Percentiles rank a stretch among this genome's conserved stretches.
Conservation (phyloP, 2,888 invertebrate genomes). For the Catocala fraxini region DNA sequence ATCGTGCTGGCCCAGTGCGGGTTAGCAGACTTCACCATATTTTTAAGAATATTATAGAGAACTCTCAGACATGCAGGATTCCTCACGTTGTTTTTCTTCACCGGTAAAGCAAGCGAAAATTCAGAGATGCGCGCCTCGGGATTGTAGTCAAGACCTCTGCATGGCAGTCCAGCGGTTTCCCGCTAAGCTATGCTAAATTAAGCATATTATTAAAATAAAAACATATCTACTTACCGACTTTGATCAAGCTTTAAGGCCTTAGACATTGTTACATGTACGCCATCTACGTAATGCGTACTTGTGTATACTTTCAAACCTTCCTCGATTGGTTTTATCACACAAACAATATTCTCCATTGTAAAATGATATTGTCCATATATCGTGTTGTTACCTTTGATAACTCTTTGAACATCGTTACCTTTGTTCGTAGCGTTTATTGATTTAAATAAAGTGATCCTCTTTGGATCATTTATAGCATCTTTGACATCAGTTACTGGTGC, state of each 20-base stretch:
- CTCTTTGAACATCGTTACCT: conserved; percentile 62
- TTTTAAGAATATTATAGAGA: too few species aligned
- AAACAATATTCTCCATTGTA: conserved; percentile 90
- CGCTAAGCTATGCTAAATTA: too few species aligned
- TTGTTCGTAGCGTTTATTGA: conserved; percentile 45
- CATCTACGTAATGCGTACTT: conserved; percentile 88
- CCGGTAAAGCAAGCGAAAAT: too few species aligned
- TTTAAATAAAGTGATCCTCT: conserved; percentile 41
- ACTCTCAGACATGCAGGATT: too few species aligned
- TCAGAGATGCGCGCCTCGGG: too few species aligned
- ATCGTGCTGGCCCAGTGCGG: too few species aligned
- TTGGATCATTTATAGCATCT: conserved; percentile 53
- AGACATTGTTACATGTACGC: conserved; percentile 83
- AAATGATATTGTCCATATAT: conserved; percentile 90
- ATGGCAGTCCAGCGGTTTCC: too few species aligned
- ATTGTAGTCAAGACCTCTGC: too few species aligned
- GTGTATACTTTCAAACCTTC: conserved; percentile 89
- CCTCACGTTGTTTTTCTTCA: too few species aligned
- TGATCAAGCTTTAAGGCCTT: conserved; percentile 82
- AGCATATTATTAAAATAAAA: not conserved
- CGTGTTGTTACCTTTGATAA: conserved; percentile 80
- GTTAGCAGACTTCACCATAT: too few species aligned
- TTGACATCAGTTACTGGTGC: conserved; percentile 59
- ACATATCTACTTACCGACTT: conserved; percentile 80
- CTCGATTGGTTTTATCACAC: conserved; percentile 89